phyloP scores from a whole-genome alignment of 2,797 vertebrate genomes.

The Silurus aristotelis region DNA sequence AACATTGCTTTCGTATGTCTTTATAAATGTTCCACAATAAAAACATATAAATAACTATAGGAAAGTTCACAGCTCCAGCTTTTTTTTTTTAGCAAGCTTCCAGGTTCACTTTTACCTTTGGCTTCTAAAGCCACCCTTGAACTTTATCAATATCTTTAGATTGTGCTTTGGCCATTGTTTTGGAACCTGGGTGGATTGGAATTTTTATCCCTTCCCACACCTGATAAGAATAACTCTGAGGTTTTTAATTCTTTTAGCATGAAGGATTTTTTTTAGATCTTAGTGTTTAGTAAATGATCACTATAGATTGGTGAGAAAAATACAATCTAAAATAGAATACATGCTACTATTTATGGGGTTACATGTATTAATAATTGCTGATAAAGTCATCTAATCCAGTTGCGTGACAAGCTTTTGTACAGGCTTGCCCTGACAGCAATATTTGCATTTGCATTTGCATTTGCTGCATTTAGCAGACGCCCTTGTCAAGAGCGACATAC shows the following conservation, averaged over 20 bases:
- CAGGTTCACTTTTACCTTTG: neutral
- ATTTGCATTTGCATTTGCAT: neutral
- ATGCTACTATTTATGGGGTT: neutral
- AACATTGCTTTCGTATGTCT: too few species aligned
- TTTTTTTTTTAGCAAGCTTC: neutral
- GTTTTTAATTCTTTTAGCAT: neutral
- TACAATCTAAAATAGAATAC: neutral
- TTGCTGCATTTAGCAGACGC: too few species aligned
- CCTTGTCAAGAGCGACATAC: too few species aligned
- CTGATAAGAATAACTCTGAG: neutral
- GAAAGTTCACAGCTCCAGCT: neutral
- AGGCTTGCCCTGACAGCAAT: neutral
- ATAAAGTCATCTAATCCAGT: neutral
- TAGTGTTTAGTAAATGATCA: neutral
- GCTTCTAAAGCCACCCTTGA: neutral
- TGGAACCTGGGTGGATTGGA: neutral
- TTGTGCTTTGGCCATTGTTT: neutral
- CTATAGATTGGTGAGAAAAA: neutral
- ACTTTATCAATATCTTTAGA: neutral
- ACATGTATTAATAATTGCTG: neutral
- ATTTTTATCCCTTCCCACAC: neutral
- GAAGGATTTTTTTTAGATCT: neutral
- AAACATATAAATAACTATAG: neutral
- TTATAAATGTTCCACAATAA: neutral
- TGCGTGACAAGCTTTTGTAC: neutral